phyloP scores from a whole-genome alignment of 2,797 vertebrate genomes.

The Phalanger gymnotis region DNA sequence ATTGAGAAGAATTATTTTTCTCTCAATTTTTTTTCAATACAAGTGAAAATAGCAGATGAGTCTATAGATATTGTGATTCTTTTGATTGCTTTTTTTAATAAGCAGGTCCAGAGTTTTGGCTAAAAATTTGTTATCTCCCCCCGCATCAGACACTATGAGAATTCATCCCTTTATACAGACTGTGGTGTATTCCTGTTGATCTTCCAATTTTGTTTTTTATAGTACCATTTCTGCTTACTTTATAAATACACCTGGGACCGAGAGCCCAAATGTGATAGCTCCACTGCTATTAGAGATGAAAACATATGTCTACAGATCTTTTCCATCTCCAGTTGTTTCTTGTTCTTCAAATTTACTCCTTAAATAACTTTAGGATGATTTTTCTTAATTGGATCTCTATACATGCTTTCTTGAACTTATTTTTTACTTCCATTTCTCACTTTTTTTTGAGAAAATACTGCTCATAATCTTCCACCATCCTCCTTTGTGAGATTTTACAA shows the following conservation, averaged over 20 bases:
- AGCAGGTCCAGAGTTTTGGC: neutral
- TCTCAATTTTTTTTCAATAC: neutral
- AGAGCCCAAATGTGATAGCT: neutral
- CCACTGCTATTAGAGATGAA: neutral
- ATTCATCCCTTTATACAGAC: neutral
- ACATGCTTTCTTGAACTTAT: neutral
- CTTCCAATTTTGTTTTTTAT: neutral
- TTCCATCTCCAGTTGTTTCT: neutral
- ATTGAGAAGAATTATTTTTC: neutral
- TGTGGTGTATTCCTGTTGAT: neutral
- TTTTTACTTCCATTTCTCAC: neutral
- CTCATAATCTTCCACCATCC: neutral
- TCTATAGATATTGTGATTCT: neutral
- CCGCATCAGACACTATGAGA: neutral
- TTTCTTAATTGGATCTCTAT: neutral
- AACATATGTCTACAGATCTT: neutral
- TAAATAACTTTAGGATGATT: neutral
- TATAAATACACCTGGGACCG: neutral
- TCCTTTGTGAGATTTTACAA: neutral
- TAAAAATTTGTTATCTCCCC: neutral
- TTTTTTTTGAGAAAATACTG: neutral
- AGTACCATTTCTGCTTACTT: neutral
- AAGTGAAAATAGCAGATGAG: neutral
- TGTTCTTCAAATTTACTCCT: neutral
- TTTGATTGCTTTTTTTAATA: no score